Conservation (phyloP, 2,797 vertebrate species). For the Mormyrus proboscirostris region DNA sequence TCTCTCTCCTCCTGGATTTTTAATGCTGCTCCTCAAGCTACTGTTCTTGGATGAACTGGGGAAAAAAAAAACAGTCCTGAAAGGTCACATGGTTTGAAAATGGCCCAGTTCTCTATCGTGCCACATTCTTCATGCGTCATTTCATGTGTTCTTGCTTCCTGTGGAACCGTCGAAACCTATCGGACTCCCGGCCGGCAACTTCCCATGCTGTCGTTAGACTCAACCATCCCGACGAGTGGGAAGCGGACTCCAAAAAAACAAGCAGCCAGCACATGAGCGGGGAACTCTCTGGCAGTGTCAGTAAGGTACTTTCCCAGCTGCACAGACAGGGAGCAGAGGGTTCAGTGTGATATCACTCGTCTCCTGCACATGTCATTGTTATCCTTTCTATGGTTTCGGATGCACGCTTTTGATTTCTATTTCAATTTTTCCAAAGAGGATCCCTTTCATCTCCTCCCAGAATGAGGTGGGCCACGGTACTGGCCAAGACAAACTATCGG, state of each 20-base stretch:
- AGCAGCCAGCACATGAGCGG: conserved; percentile 3
- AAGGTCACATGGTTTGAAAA: not conserved
- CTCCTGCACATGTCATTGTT: conserved; percentile 52
- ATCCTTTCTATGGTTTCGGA: conserved; percentile 56
- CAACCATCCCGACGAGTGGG: not conserved
- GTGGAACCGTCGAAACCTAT: not conserved
- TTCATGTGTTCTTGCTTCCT: not conserved
- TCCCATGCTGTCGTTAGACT: not conserved
- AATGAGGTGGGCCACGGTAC: conserved; percentile 28
- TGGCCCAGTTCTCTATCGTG: not conserved
- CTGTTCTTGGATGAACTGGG: not conserved
- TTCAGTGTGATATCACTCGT: conserved; percentile 54
- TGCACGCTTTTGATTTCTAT: conserved; percentile 48
- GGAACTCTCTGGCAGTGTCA: conserved; percentile 11
- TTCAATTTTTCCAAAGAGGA: conserved; percentile 46
- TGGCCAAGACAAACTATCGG: conserved; percentile 52
- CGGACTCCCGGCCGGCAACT: not conserved
- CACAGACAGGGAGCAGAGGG: conserved; percentile 39
- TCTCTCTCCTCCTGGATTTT: not conserved
- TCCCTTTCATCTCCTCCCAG: conserved; percentile 43
- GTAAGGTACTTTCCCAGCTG: conserved; percentile 35
- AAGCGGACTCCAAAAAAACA: conserved; percentile 25
- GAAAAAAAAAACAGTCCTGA: not conserved
- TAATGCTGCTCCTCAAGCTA: not conserved
- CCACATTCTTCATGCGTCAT: not conserved